Conservation (phyloP, 2,113 vertebrate species). For the Chrysochloris asiatica region DNA sequence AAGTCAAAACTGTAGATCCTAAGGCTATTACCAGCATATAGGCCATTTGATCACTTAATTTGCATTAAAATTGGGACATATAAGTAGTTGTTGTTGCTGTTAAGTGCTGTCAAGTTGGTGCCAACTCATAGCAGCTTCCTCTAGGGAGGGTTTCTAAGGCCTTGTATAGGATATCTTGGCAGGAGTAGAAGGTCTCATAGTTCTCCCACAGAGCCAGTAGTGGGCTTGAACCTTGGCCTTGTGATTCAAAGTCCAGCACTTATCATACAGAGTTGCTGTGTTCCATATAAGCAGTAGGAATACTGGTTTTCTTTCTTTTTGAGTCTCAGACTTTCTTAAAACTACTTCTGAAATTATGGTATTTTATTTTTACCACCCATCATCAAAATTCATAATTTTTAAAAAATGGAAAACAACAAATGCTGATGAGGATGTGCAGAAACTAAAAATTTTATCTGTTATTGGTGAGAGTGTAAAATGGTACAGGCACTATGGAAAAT, state of each 20-base stretch:
- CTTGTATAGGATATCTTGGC: no score
- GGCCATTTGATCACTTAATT: background rate
- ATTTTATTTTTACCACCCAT: background rate
- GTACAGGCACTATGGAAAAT: background rate
- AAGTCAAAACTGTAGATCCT: background rate
- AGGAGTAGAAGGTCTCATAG: no score
- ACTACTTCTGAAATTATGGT: background rate
- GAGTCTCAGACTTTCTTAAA: background rate
- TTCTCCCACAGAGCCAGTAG: no score
- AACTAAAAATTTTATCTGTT: background rate
- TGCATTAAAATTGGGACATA: no score
- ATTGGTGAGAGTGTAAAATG: background rate
- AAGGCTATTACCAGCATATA: background rate
- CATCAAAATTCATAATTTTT: background rate
- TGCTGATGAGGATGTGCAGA: background rate
- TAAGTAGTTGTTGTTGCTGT: no score
- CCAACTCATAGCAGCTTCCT: no score
- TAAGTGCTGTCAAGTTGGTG: no score
- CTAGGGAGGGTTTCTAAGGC: no score
- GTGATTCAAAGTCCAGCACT: no score
- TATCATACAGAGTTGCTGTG: background rate
- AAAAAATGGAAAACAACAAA: background rate
- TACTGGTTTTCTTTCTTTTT: background rate
- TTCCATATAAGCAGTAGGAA: background rate
- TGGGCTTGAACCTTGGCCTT: no score